Conservation (phyloP, 2,888 invertebrate species). For the Scaptomyza polygonia region DNA sequence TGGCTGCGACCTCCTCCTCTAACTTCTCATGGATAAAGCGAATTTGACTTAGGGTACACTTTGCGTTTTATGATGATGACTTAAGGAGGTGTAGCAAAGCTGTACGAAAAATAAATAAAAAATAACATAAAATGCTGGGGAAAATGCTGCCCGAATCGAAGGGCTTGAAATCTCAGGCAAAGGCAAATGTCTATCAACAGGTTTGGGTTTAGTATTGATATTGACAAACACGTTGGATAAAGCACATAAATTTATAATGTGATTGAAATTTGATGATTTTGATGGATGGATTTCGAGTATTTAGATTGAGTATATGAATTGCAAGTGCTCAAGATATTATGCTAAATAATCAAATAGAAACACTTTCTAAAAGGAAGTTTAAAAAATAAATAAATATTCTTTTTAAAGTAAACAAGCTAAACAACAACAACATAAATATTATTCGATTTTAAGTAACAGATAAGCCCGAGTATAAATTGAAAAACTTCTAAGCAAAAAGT, state of each 20-base stretch:
- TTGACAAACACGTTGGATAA: constrained; percentile 69
- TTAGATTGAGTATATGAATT: constrained; percentile 36
- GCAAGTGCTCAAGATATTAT: constrained; percentile 14
- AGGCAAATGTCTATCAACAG: constrained; percentile 62
- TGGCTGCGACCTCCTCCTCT: not conserved
- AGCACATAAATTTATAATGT: constrained; percentile 58
- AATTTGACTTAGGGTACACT: constrained; percentile 72
- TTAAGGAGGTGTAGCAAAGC: constrained; percentile 29
- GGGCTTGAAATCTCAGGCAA: constrained; percentile 48
- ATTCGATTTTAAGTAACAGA: not conserved
- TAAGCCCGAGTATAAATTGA: not conserved
- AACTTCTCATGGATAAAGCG: constrained; percentile 33
- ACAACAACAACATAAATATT: no score
- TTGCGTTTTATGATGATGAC: constrained; percentile 66
- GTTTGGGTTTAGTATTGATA: constrained; percentile 62
- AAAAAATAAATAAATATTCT: not conserved
- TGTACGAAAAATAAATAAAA: constrained; percentile 13
- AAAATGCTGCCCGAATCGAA: constrained; percentile 33
- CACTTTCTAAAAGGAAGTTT: not conserved
- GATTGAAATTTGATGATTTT: constrained; percentile 69
- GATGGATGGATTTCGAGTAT: constrained; percentile 41
- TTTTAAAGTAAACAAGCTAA: no score
- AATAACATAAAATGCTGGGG: constrained; percentile 13
- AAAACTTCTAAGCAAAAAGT: not conserved
- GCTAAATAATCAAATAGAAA: not conserved